These are phyloP conservation scores for Hylomyscus alleni DNA, from an alignment of 2,797 vertebrate species.

Conservation along the genomic window DNA sequence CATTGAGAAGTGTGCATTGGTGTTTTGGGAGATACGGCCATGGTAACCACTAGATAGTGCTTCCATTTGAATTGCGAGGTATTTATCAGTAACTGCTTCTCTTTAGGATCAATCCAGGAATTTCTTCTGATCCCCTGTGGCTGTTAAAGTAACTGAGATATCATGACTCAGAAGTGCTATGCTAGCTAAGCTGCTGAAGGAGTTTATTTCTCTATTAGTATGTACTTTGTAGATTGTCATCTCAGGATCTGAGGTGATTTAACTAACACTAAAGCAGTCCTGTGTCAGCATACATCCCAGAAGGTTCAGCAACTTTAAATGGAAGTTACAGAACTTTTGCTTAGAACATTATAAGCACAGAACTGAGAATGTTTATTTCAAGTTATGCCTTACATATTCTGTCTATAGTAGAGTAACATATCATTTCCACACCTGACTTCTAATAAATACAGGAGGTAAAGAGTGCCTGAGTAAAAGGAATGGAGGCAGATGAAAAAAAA, in stretches of 20 bases:
- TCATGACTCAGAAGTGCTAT: not conserved
- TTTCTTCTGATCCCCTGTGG: not conserved
- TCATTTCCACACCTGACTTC: not conserved
- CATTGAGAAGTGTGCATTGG: not conserved
- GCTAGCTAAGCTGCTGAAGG: not conserved
- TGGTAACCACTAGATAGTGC: not conserved
- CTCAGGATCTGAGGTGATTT: not conserved
- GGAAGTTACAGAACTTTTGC: not conserved
- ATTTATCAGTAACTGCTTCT: conserved; percentile 27
- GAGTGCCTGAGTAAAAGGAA: not conserved
- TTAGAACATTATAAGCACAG: not conserved
- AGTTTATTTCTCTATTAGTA: not conserved
- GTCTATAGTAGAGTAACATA: not conserved
- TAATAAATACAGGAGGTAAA: not conserved
- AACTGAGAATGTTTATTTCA: not conserved
- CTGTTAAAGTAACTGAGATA: not conserved
- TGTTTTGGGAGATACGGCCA: not conserved
- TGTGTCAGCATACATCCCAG: not conserved
- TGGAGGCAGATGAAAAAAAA: not conserved
- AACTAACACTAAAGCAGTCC: not conserved
- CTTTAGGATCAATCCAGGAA: not conserved
- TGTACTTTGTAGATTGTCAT: not conserved
- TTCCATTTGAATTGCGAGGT: not conserved
- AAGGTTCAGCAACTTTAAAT: not conserved
- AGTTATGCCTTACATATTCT: not conserved